phyloP scores from a whole-genome alignment of 2,797 vertebrate species.

The Chrosomus eos region DNA sequence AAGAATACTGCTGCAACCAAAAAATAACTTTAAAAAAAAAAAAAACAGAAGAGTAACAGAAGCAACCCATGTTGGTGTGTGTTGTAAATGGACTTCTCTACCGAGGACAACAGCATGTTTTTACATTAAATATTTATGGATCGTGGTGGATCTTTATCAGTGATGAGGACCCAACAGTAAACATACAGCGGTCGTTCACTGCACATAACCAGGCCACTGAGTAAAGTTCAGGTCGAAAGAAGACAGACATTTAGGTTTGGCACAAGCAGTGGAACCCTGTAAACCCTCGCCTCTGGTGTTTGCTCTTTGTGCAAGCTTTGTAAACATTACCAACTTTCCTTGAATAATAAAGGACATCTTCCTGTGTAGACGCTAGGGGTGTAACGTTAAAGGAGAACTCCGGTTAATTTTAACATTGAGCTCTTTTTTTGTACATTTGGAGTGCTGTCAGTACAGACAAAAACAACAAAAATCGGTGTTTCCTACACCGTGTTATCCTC shows the following conservation, averaged over 20 bases:
- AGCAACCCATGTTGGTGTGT: not conserved
- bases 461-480: too few species aligned
- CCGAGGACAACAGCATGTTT: constrained; percentile 42
- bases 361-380: not conserved
- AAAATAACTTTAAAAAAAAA: not conserved
- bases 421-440: too few species aligned
- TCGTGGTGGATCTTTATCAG: constrained; percentile 37
- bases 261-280: not conserved
- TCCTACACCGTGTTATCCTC: too few species aligned
- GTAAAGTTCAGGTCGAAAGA: constrained; percentile 50
- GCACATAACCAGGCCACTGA: constrained; percentile 28
- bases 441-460: too few species aligned
- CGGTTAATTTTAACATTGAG: too few species aligned
- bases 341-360: constrained; percentile 4
- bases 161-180: constrained; percentile 36
- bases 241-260: constrained; percentile 1
- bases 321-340: too few species aligned
- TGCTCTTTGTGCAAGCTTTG: not conserved
- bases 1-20: not conserved
- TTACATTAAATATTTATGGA: constrained; percentile 56
- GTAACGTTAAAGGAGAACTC: too few species aligned
- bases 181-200: constrained; percentile 45
- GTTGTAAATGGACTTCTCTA: not conserved
- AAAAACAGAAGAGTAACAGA: not conserved
- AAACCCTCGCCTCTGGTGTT: not conserved